Evolutionary conservation across 2,888 invertebrate genomes (phyloP).

Genomic region (Limnephilus marmoratus): DNA sequence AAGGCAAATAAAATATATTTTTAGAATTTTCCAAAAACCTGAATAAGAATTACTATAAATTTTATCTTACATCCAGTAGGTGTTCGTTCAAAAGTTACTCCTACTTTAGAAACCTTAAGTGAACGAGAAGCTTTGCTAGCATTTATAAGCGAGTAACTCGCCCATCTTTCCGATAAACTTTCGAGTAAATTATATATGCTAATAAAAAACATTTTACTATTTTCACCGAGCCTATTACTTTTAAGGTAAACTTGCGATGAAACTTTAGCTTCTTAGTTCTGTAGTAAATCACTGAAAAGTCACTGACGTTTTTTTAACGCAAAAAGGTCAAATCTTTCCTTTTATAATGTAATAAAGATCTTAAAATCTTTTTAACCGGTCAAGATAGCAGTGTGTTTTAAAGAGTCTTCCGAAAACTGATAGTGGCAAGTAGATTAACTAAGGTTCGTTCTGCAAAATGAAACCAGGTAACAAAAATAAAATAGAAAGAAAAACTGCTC

Average conservation of each 20-base stretch:
- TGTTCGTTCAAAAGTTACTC: background rate
- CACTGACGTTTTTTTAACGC: background rate
- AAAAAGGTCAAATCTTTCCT: background rate
- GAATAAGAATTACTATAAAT: too few relatives aligned
- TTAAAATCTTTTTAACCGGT: background rate
- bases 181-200: background rate
- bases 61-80: background rate
- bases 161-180: background rate
- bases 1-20: too few relatives aligned
- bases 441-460: background rate
- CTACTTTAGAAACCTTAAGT: background rate
- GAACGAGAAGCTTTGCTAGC: background rate
- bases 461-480: background rate
- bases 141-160: background rate
- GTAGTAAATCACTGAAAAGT: too few relatives aligned
- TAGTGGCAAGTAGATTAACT: background rate
- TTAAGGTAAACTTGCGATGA: too few relatives aligned
- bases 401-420: background rate
- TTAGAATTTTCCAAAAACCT: too few relatives aligned
- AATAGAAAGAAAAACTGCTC: too few relatives aligned
- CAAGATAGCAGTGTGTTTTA: background rate
- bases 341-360: background rate
- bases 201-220: background rate
- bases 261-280: too few relatives aligned
- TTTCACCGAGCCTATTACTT: too few relatives aligned